Evolutionary conservation across 2,113 vertebrate genomes (phyloP).

Genomic region (Muntiacus muntjak): DNA sequence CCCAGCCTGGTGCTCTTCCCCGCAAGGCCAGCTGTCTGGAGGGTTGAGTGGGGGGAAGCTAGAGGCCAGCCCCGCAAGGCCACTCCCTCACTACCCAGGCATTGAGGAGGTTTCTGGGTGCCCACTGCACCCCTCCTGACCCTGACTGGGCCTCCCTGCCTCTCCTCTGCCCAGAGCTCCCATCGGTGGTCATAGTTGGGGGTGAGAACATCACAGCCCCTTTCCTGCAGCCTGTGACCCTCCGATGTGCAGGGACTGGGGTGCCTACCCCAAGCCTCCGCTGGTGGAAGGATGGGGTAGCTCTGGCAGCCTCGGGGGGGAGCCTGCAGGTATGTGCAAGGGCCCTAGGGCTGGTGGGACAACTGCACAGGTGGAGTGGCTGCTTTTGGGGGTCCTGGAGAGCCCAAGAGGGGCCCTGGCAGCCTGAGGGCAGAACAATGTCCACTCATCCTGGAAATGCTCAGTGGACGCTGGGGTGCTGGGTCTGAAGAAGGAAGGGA

Average conservation of each 20-base stretch:
- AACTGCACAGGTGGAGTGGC: not conserved
- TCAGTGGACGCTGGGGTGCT: not conserved
- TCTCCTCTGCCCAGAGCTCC: constrained; percentile 47
- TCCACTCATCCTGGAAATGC: not conserved
- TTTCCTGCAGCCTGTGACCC: constrained; percentile 67
- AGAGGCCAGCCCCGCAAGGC: not conserved
- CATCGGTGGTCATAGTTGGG: not conserved
- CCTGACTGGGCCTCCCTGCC: not conserved
- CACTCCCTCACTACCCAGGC: not conserved
- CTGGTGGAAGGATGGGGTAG: constrained; percentile 77
- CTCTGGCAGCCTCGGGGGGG: constrained; percentile 46
- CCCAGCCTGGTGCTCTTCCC: not conserved
- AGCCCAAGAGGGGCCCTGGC: not conserved
- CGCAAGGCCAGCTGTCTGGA: not conserved
- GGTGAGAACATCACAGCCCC: constrained; percentile 78
- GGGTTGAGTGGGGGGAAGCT: not conserved
- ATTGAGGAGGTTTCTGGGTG: not conserved
- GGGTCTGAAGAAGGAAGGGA: not conserved
- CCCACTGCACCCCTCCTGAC: not conserved
- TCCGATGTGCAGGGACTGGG: constrained; percentile 70
- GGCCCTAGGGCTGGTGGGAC: not conserved
- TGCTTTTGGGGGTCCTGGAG: not conserved
- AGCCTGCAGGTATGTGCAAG: constrained; percentile 65
- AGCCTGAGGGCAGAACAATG: not conserved
- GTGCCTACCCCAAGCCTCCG: constrained; percentile 62